Base-by-base conservation (phyloP, 1,140 invertebrate species). In the Drosophila sproati region DNA sequence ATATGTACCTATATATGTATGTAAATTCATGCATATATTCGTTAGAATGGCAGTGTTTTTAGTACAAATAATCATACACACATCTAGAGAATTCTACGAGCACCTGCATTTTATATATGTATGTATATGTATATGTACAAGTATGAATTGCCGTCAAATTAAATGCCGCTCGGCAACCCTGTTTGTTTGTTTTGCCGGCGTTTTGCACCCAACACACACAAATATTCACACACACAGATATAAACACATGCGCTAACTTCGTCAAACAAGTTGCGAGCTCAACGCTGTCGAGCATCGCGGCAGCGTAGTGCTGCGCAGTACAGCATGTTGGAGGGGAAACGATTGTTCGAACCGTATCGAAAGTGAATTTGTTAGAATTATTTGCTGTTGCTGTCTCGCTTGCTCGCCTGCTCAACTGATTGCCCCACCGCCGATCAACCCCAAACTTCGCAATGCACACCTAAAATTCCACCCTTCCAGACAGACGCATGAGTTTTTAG, bases 151-250 rank as follows among this genome's bases (percentile, higher is more conserved):
- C 4, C 7, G 34, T 62, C 54, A 28, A 43, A 45, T 12, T 7
- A 28, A 68, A 32, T 39, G 54, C 47, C 2, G 34, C 67, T 43
- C 12, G 72, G 35, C 70, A 73, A 73, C 70, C 61, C 70, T 73
- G 52, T 51, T 66, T 79, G 75, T 72, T 87, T 87, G 86, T 78
- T 87, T 87, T 87, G 82, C 82, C 83, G 82, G 83, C 69, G 79
- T 87, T 74, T 52, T 75, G 20, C 74, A 43, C 73, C 48, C 32
- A 32, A 59, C 41, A 47, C 51, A 37, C 35, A 69, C 10, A 41
- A 20, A 41, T 20, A 20, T 20, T 20, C 29, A 6, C 7, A 47
- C 31, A 37, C 4, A 39, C 28, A 45, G 35, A 51, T 3, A 43
- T 28, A 10, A 47, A 4, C 52, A 4, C 52, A 45, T 3, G 12